These are phyloP conservation scores for Phoxinus dragarum DNA, from an alignment of 2,797 vertebrate species.

Conservation along the genomic window DNA sequence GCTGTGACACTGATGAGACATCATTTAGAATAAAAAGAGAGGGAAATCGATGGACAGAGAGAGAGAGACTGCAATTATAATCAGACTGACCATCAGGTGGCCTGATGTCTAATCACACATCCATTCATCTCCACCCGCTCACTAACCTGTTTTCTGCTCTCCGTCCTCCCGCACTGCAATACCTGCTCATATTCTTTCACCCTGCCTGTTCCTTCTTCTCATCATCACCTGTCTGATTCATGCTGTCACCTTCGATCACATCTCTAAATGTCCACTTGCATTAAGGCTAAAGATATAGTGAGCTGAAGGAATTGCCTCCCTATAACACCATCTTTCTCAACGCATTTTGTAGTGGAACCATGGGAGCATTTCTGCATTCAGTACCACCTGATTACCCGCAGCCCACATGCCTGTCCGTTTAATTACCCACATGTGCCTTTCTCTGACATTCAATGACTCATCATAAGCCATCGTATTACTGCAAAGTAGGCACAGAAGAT, in stretches of 20 bases:
- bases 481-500: conserved; percentile 2
- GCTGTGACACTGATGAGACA: conserved; percentile 22
- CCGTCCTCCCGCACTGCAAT: not conserved
- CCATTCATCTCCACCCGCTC: conserved; percentile 30
- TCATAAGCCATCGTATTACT: conserved; percentile 1
- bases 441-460: conserved; percentile 10
- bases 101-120: conserved; percentile 40
- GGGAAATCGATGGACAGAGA: not conserved
- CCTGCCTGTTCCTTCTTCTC: conserved; percentile 11
- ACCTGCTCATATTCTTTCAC: conserved; percentile 2
- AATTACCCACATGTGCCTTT: conserved; percentile 31
- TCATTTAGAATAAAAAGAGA: conserved; percentile 5
- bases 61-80: conserved; percentile 40
- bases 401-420: conserved; percentile 24
- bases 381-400: conserved; percentile 28
- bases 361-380: conserved; percentile 1
- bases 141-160: conserved; percentile 36
- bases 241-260: conserved; percentile 1
- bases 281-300: conserved; percentile 23
- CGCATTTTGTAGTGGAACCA: conserved; percentile 15
- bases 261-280: conserved; percentile 31
- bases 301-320: conserved; percentile 13
- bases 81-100: conserved; percentile 41
- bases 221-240: conserved; percentile 38
- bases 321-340: conserved; percentile 3